A percentile compares a stretch with the other conserved stretches of the same genome.
Conservation (phyloP, 1,140 invertebrate species). For the Caenorhabditis brenneri region DNA sequence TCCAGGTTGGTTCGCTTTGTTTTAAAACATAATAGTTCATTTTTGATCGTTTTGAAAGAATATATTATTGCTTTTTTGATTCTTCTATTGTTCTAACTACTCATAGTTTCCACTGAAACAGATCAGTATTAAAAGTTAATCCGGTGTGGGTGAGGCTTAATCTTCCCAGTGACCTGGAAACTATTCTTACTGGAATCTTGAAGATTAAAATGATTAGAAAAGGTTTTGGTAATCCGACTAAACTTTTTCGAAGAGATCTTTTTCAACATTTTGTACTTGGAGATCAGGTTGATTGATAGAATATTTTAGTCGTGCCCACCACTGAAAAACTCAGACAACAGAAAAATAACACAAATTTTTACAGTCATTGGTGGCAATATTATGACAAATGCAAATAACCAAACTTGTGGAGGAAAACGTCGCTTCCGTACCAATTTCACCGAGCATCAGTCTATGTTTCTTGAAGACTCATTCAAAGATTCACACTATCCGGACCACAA, state of each 20-base stretch:
- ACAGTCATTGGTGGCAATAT: background rate
- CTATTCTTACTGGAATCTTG: no score
- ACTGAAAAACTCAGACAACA: no score
- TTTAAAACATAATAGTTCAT: background rate
- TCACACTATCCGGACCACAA: slow-evolving; percentile 59
- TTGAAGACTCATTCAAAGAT: slow-evolving; percentile 59
- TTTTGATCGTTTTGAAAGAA: background rate
- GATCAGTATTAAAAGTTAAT: background rate
- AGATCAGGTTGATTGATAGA: no score
- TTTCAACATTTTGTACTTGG: no score
- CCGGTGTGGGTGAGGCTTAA: background rate
- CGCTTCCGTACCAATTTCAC: slow-evolving; percentile 60
- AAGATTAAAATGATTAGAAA: no score
- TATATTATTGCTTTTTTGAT: background rate
- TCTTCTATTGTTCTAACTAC: background rate
- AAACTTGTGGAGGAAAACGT: slow-evolving; percentile 16
- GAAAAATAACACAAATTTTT: background rate
- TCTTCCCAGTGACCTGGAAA: background rate
- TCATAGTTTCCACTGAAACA: background rate
- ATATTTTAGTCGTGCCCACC: no score
- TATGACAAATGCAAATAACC: background rate
- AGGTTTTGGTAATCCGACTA: no score
- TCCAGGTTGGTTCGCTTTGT: background rate
- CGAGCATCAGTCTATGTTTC: slow-evolving; percentile 50
- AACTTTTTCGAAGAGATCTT: no score